phyloP scores from a whole-genome alignment of 2,113 vertebrate genomes.

The Pseudorhombus dupliciocellatus region DNA sequence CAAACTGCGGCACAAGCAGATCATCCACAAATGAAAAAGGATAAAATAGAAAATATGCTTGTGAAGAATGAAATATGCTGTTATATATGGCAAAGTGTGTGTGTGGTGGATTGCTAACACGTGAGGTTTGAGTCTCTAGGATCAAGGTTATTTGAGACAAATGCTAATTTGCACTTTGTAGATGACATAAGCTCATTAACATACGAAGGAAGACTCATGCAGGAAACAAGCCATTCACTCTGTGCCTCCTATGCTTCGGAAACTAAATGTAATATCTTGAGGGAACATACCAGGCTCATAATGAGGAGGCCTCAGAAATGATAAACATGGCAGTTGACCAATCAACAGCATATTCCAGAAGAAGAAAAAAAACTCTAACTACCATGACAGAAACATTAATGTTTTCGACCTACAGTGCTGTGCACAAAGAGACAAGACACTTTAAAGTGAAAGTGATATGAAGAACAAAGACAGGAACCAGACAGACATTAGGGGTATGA shows the following conservation, averaged over 20 bases:
- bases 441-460: too few species aligned
- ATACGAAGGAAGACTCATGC: slow-evolving; percentile 34
- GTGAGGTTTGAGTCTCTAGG: not conserved
- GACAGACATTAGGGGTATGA: too few species aligned
- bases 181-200: not conserved
- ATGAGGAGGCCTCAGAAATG: slow-evolving; percentile 46
- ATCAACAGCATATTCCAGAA: slow-evolving; percentile 21
- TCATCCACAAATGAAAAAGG: slow-evolving; percentile 26
- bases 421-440: not conserved
- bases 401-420: not conserved
- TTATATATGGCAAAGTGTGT: not conserved
- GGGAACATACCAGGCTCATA: not conserved
- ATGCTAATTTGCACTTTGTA: not conserved
- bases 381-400: not conserved
- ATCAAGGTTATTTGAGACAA: not conserved
- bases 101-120: not conserved
- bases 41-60: not conserved
- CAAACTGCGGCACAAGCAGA: slow-evolving; percentile 13
- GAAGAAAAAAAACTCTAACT: not conserved
- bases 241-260: not conserved
- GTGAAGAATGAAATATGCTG: not conserved
- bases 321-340: slow-evolving; percentile 76
- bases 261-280: not conserved
- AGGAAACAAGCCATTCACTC: slow-evolving; percentile 30
- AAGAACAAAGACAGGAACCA: too few species aligned